These are phyloP conservation scores for Nomia melanderi DNA, from an alignment of 1,140 invertebrate genomes.

Conservation along the genomic window DNA sequence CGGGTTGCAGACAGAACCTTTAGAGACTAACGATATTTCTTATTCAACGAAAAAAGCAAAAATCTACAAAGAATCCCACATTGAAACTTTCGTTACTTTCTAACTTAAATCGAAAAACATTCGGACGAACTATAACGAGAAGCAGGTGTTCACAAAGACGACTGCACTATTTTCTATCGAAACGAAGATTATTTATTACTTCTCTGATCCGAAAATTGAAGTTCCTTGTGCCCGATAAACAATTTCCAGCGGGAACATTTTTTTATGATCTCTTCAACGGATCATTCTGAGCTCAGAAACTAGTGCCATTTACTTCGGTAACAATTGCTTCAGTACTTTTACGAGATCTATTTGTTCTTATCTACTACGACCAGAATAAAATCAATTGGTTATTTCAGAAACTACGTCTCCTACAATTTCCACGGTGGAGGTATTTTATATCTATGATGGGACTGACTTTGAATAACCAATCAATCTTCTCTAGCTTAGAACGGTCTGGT, in stretches of 20 bases:
- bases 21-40: background rate
- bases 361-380: background rate
- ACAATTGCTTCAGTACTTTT: slow-evolving; percentile 1
- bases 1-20: background rate
- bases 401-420: too few relatives aligned
- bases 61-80: background rate
- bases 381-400: background rate
- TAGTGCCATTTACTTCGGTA: background rate
- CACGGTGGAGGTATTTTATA: background rate
- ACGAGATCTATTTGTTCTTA: slow-evolving; percentile 16
- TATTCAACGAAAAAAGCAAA: background rate
- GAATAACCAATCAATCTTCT: background rate
- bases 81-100: background rate
- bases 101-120: background rate
- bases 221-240: background rate
- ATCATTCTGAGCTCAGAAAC: background rate
- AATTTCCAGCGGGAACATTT: too few relatives aligned
- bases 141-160: slow-evolving; percentile 1
- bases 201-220: background rate
- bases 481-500: background rate
- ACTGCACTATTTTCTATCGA: too few relatives aligned
- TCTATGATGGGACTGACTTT: background rate
- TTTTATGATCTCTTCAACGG: too few relatives aligned
- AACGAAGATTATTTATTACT: background rate
- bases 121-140: background rate